Evolutionary conservation across 2,888 invertebrate species (phyloP), one percentile per base, ranked within the genome.

Genomic region (Acanthoscelides obtectus): DNA sequence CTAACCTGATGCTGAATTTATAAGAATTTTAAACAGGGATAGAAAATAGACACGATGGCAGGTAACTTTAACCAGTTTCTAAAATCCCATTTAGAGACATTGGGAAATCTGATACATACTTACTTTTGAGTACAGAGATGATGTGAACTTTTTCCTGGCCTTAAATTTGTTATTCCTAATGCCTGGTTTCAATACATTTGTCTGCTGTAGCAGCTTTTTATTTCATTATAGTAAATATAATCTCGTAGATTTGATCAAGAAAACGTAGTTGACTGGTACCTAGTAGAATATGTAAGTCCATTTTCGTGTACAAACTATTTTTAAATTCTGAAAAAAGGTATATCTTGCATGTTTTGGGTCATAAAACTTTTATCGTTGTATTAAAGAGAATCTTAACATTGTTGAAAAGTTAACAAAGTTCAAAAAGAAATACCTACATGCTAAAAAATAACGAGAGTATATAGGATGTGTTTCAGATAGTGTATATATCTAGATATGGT

Each of bases 201-300:
- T 72, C 72, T 72, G 73, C 72, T 69, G 66, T 72, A 74, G 74
- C 74, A 74, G 74, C 74, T 71, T 70, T 72, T 69, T 69, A 25
- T 25, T 25, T 25, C 25, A 25, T 25, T 5, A 5, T 25, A 25
- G 25, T 5, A 17, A 45, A 22, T 70, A 20, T 70, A 67, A 45
- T n/a, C 45, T 66, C 27, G n/a, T 66, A 69, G 64, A 71, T 65
- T 19, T 45, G 27, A 27, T 68, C 65, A 68, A 69, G 17, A 6
- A 12, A 12, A 4, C 45, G 12, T 45, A 45, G 45, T 45, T 45
- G 45, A 45, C 17, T 45, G 17, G 17, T 45, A 45, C 45, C 45
- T 45, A 45, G 17, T 45, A 45, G 12, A 45, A 45, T 45, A 45
- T 45, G 45, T 45, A 45, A 45, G 45, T 68, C 27, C 21, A 63